Percentiles rank a stretch among this genome's conserved stretches.
Evolutionary conservation across 2,797 vertebrate species (phyloP).

Genomic region (Rhyacichthys aspro): DNA sequence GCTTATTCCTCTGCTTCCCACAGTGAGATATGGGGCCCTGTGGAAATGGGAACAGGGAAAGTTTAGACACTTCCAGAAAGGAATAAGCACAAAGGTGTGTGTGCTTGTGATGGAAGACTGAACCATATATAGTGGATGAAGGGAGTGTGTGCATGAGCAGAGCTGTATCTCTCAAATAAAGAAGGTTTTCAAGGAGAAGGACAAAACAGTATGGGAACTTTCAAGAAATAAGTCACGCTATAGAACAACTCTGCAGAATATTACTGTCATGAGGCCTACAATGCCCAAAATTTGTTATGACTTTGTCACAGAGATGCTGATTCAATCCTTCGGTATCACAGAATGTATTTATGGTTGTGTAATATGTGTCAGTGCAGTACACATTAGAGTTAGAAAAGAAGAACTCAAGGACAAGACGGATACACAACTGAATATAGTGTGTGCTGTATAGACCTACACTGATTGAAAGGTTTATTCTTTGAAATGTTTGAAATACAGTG

Average conservation of each 20-base stretch:
- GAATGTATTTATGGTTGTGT: not conserved
- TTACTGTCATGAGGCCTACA: not conserved
- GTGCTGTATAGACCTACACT: too few species aligned
- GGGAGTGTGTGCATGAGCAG: slow-evolving; percentile 9
- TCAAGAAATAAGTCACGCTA: slow-evolving; percentile 3
- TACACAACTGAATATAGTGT: too few species aligned
- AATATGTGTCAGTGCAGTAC: not conserved
- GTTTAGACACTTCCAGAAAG: slow-evolving; percentile 58
- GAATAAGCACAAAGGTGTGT: slow-evolving; percentile 47
- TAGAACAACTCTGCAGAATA: slow-evolving; percentile 7
- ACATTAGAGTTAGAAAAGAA: not conserved
- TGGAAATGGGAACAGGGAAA: slow-evolving; percentile 62
- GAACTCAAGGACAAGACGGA: too few species aligned
- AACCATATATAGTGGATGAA: slow-evolving; percentile 21
- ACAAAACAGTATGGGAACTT: slow-evolving; percentile 12
- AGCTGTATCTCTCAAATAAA: slow-evolving; percentile 19
- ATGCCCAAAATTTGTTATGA: slow-evolving; percentile 6
- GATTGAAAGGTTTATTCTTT: too few species aligned
- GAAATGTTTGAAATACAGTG: too few species aligned
- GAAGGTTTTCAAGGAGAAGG: slow-evolving; percentile 13
- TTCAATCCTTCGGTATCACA: not conserved
- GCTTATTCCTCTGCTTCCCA: slow-evolving; percentile 62
- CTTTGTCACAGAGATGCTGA: slow-evolving; percentile 14
- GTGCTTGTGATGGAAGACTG: slow-evolving; percentile 29
- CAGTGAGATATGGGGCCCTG: slow-evolving; percentile 56